phyloP scores from a whole-genome alignment of 1,140 invertebrate species.

The Campoletis sonorensis region DNA sequence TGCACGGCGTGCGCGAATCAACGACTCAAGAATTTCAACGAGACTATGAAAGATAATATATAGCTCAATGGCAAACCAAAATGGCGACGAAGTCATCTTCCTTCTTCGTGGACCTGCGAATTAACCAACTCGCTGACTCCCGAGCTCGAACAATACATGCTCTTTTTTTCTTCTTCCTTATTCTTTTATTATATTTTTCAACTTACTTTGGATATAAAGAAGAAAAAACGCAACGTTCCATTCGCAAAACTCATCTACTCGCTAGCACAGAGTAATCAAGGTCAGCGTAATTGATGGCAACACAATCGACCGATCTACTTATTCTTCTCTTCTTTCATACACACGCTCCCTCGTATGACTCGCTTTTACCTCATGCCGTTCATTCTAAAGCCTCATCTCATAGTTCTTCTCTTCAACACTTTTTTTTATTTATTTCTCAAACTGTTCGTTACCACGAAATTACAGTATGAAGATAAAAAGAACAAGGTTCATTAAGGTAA shows the following conservation, averaged over 20 bases:
- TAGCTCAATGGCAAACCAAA: too few relatives aligned
- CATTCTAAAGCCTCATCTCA: not conserved
- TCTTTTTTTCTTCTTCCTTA: not conserved
- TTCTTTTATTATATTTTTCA: too few relatives aligned
- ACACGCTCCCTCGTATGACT: not conserved
- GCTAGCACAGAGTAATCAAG: conserved; percentile 50
- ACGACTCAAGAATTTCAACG: not conserved
- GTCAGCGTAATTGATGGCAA: conserved; percentile 49
- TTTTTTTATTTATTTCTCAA: not conserved
- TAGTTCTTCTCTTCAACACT: not conserved
- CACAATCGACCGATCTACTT: conserved; percentile 28
- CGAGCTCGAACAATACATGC: not conserved
- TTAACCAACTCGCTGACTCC: not conserved
- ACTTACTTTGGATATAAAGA: too few relatives aligned
- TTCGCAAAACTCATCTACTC: not conserved
- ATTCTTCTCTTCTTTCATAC: not conserved
- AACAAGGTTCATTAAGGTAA: not conserved
- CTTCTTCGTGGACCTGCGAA: not conserved
- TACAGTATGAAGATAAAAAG: not conserved
- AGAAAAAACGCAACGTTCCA: not conserved
- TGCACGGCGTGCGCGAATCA: not conserved
- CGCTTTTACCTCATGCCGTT: not conserved
- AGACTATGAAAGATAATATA: not conserved
- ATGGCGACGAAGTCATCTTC: not conserved
- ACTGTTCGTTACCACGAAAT: conserved; percentile 26